Evolutionary conservation across 2,113 vertebrate genomes (phyloP), one percentile per base, ranked within the genome.

Genomic region (Poecile atricapillus): DNA sequence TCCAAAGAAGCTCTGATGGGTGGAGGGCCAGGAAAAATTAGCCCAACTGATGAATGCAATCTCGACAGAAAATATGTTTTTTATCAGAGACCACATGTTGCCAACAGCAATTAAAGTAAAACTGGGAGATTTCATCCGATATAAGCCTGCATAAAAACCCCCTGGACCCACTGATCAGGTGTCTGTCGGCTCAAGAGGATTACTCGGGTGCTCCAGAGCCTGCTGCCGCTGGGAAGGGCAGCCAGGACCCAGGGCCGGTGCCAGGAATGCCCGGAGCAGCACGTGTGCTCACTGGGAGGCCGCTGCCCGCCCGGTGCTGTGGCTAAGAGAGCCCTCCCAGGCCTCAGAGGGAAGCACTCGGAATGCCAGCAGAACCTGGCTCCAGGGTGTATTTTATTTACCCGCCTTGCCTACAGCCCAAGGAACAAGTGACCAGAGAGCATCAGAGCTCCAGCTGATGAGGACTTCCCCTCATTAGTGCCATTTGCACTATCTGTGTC

Each of bases 51-150:
- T 97, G 97, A 98, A 73, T 97, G 96, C 96, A 97, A 97, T 98
- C 96, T 98, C 88, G 21, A 97, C 97, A 97, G 97, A 98, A 98
- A 98, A 98, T 98, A 98, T 98, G 98, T 97, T 98, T 98, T 98
- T 98, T 96, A 98, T 98, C 98, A 98, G 97, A 91, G 97, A 98
- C 98, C 98, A 97, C 98, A 98, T 98, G 98, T 97, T 97, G 97
- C 97, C 97, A 97, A 97, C 43, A 96, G 97, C 98, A 98, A 97
- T 98, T 98, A 97, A 97, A 97, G 96, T 94, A 97, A 97, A 98
- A 96, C 95, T 97, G 96, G 97, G 97, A 97, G 95, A 97, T 97
- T 97, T 97, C 92, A 90, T 97, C 84, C 21, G 95, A 93, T 97
- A 90, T 89, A 96, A 97, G 97, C 96, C 96, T 96, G 92, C 89